Base-by-base conservation (phyloP, 2,888 invertebrate genomes). In the Aspidiotus destructor region DNA sequence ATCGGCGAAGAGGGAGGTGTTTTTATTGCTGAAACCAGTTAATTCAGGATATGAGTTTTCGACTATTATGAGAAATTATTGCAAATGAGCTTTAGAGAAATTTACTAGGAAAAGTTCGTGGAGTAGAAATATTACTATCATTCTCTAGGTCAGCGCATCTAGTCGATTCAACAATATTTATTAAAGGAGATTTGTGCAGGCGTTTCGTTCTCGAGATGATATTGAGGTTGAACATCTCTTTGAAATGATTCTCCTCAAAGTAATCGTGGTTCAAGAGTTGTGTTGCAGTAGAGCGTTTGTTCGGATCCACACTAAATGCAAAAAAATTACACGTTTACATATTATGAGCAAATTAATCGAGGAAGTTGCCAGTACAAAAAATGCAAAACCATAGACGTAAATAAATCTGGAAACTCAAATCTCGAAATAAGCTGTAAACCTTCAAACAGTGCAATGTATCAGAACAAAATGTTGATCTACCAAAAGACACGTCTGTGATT, bases 181-280 rank as follows among this genome's bases (percentile, higher is more conserved):
- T 40, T 9, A 58, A 40, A 17, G 58, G 28, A 11, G 58, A 28
- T 40, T 58, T 58, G 13, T 13, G 58, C 1, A 11, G 17, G 8
- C 10, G 17, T 28, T 58, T 58, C 2, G 8, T 58, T 28, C 40
- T 58, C 40, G 40, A 58, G 17, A 13, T 7, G 9, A 58, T 13
- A 13, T 17, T 40, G 10, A 13, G 13, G 9, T 28, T 8, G 28
- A 58, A 58, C 17, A 8, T 58, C 15, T 67, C 60, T 9, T 48
- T 28, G 40, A 88, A 88, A 40, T 81, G 80, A 62, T 88, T 87
- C 70, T 83, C 81, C 2, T 79, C 79, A 75, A 89, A 88, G 74
- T 85, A 85, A 70, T 78, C 76, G 75, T 87, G 86, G 60, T 84
- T 81, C 9, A 89, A 77, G n/a, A 89, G 78, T 28, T 82, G 81